Evolutionary conservation across 2,797 vertebrate genomes (phyloP), one percentile per base, ranked within the genome.

Genomic region (Diglossa cyanea): DNA sequence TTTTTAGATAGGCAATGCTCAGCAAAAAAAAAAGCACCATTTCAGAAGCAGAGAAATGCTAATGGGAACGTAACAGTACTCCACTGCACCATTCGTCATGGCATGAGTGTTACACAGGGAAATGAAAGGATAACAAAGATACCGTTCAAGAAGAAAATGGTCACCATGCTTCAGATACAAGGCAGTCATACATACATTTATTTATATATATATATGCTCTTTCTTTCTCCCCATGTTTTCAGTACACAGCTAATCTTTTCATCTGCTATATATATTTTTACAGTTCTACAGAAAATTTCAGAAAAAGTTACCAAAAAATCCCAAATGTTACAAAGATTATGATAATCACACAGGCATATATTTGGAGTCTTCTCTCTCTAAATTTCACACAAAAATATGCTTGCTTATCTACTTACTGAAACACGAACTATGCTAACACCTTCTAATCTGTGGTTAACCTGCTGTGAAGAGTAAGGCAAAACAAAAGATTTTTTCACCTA

Each of bases 361-460:
- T 73, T 89, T 66, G 30, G n/a, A 73, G 39, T 63, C n/a, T 48
- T 79, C 33, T 80, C 7, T 75, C 19, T 50, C 30, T 91, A 67
- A 31, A 90, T 95, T 91, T 91, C 72, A 85, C 42, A 47, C 57
- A 54, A 76, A 92, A 76, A 42, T 63, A 62, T 4, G 2, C 39
- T 61, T 10, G 21, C n/a, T 92, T 60, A 60, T 54, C 21, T 77
- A 25, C 70, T 72, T 74, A 71, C 40, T 74, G 87, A 63, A 89
- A 80, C 13, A 85, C 40, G 35, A 81, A 70, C 60, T 71, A 9
- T 39, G n/a, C 37, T 74, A 81, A 90, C 13, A 24, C 75, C 33
- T 86, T 75, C 44, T 85, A 50, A 85, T 68, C 71, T 76, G 25
- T 63, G 53, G 31, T 82, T 87, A 92, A 60, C 60, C 47, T 79